A percentile compares a stretch with the other conserved stretches of the same genome.
These are phyloP conservation scores for Paracyclopina nana DNA, from an alignment of 1,140 invertebrate species.

Conservation along the genomic window DNA sequence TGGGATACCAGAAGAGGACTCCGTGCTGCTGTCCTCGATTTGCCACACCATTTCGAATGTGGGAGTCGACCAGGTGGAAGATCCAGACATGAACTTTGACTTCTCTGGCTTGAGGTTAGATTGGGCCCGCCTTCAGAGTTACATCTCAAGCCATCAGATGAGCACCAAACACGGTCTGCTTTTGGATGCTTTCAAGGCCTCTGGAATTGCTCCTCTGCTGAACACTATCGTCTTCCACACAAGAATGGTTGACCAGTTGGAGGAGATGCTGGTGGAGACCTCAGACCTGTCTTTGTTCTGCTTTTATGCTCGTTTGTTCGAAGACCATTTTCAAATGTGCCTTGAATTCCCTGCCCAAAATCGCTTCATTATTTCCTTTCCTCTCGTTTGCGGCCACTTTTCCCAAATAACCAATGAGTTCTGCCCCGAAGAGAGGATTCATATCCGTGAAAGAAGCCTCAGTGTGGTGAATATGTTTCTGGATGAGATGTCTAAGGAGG, in stretches of 20 bases:
- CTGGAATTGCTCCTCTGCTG: slow-evolving; percentile 69
- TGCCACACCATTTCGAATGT: slow-evolving; percentile 69
- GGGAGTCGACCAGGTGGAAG: slow-evolving; percentile 67
- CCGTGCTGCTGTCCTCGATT: slow-evolving; percentile 74
- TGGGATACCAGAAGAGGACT: slow-evolving; percentile 73
- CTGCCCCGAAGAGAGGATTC: slow-evolving; percentile 81
- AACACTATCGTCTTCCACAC: slow-evolving; percentile 94
- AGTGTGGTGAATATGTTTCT: slow-evolving; percentile 94
- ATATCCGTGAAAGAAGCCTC: slow-evolving; percentile 80
- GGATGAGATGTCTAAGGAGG: slow-evolving; percentile 96
- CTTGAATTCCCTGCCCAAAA: slow-evolving; percentile 94
- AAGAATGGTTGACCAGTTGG: slow-evolving; percentile 94
- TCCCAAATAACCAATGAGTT: slow-evolving; percentile 92
- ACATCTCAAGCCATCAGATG: slow-evolving; percentile 66
- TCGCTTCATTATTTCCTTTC: slow-evolving; percentile 90
- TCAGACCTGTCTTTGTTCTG: slow-evolving; percentile 92
- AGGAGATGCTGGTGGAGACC: slow-evolving; percentile 87
- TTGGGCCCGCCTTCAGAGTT: slow-evolving; percentile 92
- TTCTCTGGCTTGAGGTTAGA: slow-evolving; percentile 83
- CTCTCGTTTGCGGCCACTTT: slow-evolving; percentile 91
- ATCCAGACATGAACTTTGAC: slow-evolving; percentile 89
- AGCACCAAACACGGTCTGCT: slow-evolving; percentile 23
- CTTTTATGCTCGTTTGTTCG: slow-evolving; percentile 91
- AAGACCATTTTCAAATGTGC: slow-evolving; percentile 96
- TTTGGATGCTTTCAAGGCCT: slow-evolving; percentile 22